Evolutionary conservation across 2,888 invertebrate genomes (phyloP), one percentile per base, ranked within the genome.

Genomic region (Chydorus sphaericus): DNA sequence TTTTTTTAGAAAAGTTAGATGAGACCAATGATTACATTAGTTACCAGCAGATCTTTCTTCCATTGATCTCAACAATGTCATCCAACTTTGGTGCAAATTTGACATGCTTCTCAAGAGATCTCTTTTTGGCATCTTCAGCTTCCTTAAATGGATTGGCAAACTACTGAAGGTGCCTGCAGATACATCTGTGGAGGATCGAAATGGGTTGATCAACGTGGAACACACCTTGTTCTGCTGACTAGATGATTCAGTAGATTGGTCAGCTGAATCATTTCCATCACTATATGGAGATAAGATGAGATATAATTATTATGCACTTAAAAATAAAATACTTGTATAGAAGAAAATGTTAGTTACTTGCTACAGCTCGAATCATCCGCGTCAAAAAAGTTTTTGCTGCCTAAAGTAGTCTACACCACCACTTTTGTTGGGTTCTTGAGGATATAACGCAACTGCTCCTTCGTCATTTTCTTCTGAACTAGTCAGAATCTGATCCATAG

Each of bases 21-120:
- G n/a, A n/a, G n/a, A n/a, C n/a, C n/a, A n/a, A n/a, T n/a, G n/a
- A n/a, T n/a, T n/a, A n/a, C n/a, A n/a, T n/a, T n/a, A n/a, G n/a
- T n/a, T n/a, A n/a, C 87, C 89, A 92, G 70, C 93, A 93, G 59
- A 92, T 84, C 68, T 85, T 86, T 65, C 83, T 85, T 0, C 88
- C 89, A 67, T 89, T 89, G 63, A 87, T 85, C 70, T 81, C 80
- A 63, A 80, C 79, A n/a, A 81, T 79, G 66, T 81, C 80, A 61
- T 80, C 80, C 68, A 80, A 80, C 60, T 72, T 72, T 11, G 75
- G 77, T 64, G 85, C 89, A 88, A 93, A 88, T 77, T 90, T 90
- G 0, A 92, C 91, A 69, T 92, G 92, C 65, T 87, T 87, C 65
- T 92, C 89, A 48, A 92, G 72, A 57, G 89, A 81, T 14, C 88